A percentile compares a stretch with the other conserved stretches of the same genome.
phyloP scores from a whole-genome alignment of 2,797 vertebrate genomes.

The Allobates femoralis region DNA sequence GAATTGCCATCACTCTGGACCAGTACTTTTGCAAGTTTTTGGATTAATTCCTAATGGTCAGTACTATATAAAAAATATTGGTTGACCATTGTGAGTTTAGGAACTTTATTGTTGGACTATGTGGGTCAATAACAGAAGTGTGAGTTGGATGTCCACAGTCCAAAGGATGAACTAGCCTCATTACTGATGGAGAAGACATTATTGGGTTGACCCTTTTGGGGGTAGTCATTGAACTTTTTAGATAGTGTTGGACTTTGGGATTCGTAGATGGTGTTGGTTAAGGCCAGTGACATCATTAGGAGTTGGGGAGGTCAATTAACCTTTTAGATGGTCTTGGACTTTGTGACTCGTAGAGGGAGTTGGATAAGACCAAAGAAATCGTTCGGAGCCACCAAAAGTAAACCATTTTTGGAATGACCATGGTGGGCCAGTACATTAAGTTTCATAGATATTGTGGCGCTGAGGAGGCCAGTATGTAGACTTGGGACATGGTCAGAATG shows the following conservation, averaged over 20 bases:
- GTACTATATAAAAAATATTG: too few species aligned
- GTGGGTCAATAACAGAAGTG: neutral
- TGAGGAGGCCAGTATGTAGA: neutral
- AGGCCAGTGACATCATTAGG: neutral
- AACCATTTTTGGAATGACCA: neutral
- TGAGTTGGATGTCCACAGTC: neutral
- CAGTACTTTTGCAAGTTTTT: too few species aligned
- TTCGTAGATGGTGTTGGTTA: neutral
- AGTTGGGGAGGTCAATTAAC: neutral
- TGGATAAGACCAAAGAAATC: neutral
- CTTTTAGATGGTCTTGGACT: neutral
- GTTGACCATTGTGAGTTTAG: neutral
- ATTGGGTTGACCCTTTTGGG: too few species aligned
- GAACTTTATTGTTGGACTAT: neutral
- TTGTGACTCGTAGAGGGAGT: neutral
- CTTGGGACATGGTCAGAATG: neutral
- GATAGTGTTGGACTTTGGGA: neutral
- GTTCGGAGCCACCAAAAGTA: neutral
- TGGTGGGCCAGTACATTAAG: neutral
- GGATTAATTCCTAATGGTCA: too few species aligned
- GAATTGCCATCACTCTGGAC: too few species aligned
- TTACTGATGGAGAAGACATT: too few species aligned
- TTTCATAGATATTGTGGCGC: neutral
- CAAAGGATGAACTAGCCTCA: too few species aligned
- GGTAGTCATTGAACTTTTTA: neutral